Evolutionary conservation across 2,797 vertebrate genomes (phyloP).

Genomic region (Phylloscopus collybita): DNA sequence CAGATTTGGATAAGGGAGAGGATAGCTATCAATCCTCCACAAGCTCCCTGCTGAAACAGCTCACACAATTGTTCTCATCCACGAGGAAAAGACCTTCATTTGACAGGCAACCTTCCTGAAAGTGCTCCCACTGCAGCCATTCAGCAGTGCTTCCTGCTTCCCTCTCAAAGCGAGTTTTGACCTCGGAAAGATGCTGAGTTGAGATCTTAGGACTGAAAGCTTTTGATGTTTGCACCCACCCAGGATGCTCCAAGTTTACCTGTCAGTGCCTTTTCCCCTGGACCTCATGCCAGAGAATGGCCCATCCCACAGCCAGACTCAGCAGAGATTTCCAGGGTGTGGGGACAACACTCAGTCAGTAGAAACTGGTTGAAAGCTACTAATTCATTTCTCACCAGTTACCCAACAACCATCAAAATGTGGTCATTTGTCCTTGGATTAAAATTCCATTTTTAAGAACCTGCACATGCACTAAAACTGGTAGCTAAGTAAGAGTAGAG

Average conservation of each 20-base stretch:
- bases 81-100: neutral
- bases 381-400: neutral
- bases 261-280: neutral
- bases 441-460: neutral
- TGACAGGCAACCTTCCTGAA: neutral
- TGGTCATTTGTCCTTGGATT: neutral
- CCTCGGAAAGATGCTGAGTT: neutral
- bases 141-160: neutral
- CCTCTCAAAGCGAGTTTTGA: neutral
- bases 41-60: neutral
- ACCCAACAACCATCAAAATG: neutral
- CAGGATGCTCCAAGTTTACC: neutral
- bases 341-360: neutral
- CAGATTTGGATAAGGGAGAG: conserved; percentile 56
- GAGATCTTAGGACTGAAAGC: neutral
- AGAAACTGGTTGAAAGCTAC: neutral
- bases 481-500: neutral
- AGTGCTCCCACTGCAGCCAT: neutral
- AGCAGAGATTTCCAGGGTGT: neutral
- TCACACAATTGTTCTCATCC: neutral
- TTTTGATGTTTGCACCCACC: neutral
- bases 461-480: neutral
- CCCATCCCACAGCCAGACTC: neutral
- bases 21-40: conserved; percentile 46
- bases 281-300: neutral